These are phyloP conservation scores for Microctenopoma stevenorrisi DNA, from an alignment of 2,797 vertebrate genomes.

Conservation along the genomic window DNA sequence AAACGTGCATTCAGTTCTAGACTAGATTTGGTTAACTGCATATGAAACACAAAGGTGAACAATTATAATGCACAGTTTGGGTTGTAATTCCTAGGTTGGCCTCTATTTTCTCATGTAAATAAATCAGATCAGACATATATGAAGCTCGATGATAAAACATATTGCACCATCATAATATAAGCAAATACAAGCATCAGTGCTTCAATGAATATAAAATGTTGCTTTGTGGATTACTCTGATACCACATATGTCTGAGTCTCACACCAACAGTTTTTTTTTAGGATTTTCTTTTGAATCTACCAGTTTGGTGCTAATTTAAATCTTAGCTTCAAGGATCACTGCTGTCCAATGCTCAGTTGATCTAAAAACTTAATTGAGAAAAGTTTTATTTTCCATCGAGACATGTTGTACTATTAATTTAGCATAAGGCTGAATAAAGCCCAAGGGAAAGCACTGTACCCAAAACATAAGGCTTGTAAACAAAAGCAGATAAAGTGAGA, in stretches of 20 bases:
- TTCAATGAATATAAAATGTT: background rate
- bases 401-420: conserved; percentile 21
- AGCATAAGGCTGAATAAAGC: conserved; percentile 24
- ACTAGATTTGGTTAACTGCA: no score
- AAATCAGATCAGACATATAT: background rate
- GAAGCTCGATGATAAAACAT: background rate
- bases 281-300: background rate
- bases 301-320: background rate
- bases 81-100: background rate
- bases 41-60: no score
- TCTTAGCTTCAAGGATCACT: background rate
- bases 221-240: no score
- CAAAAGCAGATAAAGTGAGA: conserved; percentile 21
- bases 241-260: no score
- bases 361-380: conserved; percentile 7
- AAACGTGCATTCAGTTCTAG: no score
- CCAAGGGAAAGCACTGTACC: conserved; percentile 18
- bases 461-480: conserved; percentile 38
- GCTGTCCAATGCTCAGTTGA: background rate
- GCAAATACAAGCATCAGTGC: background rate
- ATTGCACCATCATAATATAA: background rate
- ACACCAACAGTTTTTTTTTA: background rate
- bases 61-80: no score
- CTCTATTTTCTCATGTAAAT: background rate
- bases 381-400: conserved; percentile 26